Evolutionary conservation across 1,140 invertebrate species (phyloP), one percentile per base, ranked within the genome.

Genomic region (Sinonovacula constricta): DNA sequence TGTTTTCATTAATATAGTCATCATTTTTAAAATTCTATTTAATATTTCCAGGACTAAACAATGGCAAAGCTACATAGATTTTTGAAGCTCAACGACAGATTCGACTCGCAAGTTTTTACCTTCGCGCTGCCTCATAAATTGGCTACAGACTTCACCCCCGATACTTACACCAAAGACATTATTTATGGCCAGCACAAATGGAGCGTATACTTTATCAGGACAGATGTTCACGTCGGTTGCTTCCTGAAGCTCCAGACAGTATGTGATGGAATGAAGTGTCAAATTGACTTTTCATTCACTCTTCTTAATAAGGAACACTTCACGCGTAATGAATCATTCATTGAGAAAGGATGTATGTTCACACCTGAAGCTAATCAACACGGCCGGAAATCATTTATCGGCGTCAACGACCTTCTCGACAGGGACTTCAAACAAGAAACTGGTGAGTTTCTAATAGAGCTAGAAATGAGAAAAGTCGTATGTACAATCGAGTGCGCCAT

Each of bases 21-120:
- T n/a, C n/a, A n/a, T n/a, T n/a, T n/a, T n/a, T n/a, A n/a, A n/a
- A n/a, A n/a, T n/a, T n/a, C n/a, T n/a, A n/a, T n/a, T n/a, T n/a
- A n/a, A n/a, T n/a, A n/a, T n/a, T n/a, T n/a, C n/a, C n/a, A n/a
- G n/a, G n/a, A n/a, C n/a, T n/a, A 45, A 24, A 5, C 39, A 62
- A 96, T 96, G 95, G 95, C 95, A 85, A 93, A 96, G 86, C 93
- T 96, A 84, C 95, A 96, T 90, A 94, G 95, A 86, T 95, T 96
- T 92, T 94, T 95, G 85, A 95, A 95, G 91, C 93, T 96, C 69
- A 95, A 95, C 86, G 96, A 97, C 92, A 93, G 95, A 85, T 94
- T 93, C 91, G 94, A 96, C 92, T 95, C 95, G 71, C 95, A 95
- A 90, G 94, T 96, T 81, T 91, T 89, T 63, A 90, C 89, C 5